Base-by-base conservation (phyloP, 2,113 vertebrate genomes). In the Variabilichromis moorii region DNA sequence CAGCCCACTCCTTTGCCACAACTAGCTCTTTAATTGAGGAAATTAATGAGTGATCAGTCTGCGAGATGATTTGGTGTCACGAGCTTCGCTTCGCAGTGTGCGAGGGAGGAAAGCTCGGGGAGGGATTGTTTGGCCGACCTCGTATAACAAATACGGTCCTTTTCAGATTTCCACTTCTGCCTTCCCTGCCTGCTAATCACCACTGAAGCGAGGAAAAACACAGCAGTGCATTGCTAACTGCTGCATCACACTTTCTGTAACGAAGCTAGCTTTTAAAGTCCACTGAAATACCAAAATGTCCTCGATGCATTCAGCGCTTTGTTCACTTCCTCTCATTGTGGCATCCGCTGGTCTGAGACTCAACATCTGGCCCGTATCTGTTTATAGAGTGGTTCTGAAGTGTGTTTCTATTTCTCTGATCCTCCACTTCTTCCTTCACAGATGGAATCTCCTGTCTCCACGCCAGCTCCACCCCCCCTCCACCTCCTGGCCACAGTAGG, bases 371-470 rank as follows among this genome's bases (percentile, higher is more conserved):
- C 85, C 82, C 79, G 16, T 83, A 28, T 79, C 66, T 91, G 91
- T 95, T 92, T 92, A 87, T 68, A 83, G 28, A 83, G 84, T 81
- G 51, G 24, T 85, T 92, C 57, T 92, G 55, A 88, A 87, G 88
- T 89, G 90, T 93, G 80, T 90, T 84, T 81, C 35, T 88, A 28
- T 86, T 80, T 82, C 31, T 79, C 79, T 91, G 76, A 80, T 68
- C 87, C 55, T 87, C 84, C 53, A 83, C 76, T 86, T 90, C 40
- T 94, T 68, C 85, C 92, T 86, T 84, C 92, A 6, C 96, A 99
- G 98, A 99, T 99, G 98, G 98, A 99, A 91, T 99, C 99, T 95
- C 98, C 98, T 0, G 97, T 98, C 89, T 98, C 98, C 85, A 98
- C 98, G 1, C 98, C 98, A 9, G 97, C 98, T 0, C 98, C 98